phyloP scores from a whole-genome alignment of 2,888 invertebrate species.

The Mycalesis mineus region DNA sequence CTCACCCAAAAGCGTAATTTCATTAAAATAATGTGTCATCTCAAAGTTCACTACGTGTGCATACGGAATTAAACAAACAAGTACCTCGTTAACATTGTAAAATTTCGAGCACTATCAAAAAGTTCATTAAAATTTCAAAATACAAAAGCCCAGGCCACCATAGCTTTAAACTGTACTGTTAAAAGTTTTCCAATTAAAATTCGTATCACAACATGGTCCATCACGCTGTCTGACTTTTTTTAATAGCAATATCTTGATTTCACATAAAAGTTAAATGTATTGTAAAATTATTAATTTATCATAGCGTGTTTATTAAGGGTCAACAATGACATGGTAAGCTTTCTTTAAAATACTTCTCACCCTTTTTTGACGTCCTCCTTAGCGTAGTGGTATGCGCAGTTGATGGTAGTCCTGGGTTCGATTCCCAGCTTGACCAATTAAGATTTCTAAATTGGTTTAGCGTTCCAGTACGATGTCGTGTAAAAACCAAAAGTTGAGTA shows the following conservation, averaged over 20 bases:
- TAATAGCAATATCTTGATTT: not conserved
- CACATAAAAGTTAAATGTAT: not conserved
- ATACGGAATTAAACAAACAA: not conserved
- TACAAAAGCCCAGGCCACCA: not conserved
- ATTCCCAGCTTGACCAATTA: too few species aligned
- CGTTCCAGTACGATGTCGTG: too few species aligned
- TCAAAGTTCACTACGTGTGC: not conserved
- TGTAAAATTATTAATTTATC: too few species aligned
- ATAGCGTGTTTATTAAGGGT: too few species aligned
- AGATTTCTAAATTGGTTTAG: too few species aligned
- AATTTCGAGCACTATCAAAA: not conserved
- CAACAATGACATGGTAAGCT: too few species aligned
- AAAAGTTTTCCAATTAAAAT: conserved; percentile 3
- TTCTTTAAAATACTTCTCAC: too few species aligned
- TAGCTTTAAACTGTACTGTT: not conserved
- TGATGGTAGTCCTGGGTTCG: too few species aligned
- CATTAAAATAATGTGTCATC: conserved; percentile 8
- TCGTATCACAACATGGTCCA: not conserved
- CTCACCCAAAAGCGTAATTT: not conserved
- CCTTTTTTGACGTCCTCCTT: too few species aligned
- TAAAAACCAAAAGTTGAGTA: too few species aligned
- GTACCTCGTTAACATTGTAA: not conserved
- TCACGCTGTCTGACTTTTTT: not conserved
- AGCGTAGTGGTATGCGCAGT: too few species aligned
- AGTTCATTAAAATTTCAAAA: not conserved